A percentile compares a stretch with the other conserved stretches of the same genome.
These are phyloP conservation scores for Aphidius colemani DNA, from an alignment of 2,888 invertebrate species.

Conservation along the genomic window DNA sequence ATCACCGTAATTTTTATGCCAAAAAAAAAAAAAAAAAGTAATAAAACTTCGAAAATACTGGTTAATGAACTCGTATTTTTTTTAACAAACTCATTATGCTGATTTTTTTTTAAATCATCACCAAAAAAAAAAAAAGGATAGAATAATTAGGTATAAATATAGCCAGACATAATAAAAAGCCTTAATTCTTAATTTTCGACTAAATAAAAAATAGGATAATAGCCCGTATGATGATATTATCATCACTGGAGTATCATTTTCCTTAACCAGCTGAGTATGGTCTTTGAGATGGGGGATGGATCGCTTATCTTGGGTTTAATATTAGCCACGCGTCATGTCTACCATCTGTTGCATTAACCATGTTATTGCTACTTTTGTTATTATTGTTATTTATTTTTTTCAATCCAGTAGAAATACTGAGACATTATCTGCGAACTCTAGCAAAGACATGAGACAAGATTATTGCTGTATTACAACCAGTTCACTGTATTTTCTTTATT, in stretches of 20 bases:
- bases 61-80: no score
- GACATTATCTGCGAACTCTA: not conserved
- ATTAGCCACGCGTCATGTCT: conserved; percentile 45
- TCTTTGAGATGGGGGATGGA: conserved; percentile 1
- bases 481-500: not conserved
- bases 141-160: no score
- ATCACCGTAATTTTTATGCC: not conserved
- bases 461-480: no score
- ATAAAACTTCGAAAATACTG: not conserved
- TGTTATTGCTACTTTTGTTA: no score
- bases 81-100: no score
- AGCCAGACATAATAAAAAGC: no score
- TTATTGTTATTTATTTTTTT: not conserved
- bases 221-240: not conserved
- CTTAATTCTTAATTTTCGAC: no score
- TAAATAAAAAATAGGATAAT: not conserved
- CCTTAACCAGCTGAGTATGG: conserved; percentile 3
- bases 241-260: not conserved
- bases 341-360: conserved; percentile 46
- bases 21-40: not conserved
- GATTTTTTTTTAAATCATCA: no score
- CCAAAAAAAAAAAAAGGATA: no score
- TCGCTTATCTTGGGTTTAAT: conserved; percentile 25
- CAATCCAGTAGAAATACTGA: not conserved
- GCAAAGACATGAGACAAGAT: not conserved